Conservation (phyloP, 2,113 vertebrate species). For the Pseudolaguvia tuberculata region DNA sequence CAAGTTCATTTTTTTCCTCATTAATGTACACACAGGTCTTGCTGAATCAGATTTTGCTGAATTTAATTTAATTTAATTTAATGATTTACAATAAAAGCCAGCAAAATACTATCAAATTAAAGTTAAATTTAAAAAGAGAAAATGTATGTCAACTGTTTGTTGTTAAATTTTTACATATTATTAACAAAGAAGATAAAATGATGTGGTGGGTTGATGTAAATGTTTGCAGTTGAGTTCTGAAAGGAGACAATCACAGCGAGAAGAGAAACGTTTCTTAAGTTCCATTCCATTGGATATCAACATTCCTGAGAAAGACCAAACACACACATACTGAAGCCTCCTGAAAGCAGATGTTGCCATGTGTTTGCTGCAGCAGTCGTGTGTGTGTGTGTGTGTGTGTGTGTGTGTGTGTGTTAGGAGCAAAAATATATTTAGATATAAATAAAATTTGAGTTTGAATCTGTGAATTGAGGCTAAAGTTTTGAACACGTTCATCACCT, state of each 20-base stretch:
- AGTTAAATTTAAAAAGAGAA: too few species aligned
- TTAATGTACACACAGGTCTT: too few species aligned
- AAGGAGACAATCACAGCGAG: background rate
- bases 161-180: background rate
- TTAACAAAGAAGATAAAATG: background rate
- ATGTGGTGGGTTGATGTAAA: background rate
- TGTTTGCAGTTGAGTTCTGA: conserved; percentile 23
- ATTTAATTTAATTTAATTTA: too few species aligned
- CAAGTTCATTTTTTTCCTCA: too few species aligned
- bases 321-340: background rate
- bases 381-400: background rate
- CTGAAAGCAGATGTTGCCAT: background rate
- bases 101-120: too few species aligned
- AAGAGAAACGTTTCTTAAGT: conserved; percentile 5
- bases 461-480: background rate
- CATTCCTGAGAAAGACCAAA: conserved; percentile 37
- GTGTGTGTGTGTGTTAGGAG: background rate
- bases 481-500: too few species aligned
- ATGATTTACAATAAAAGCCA: too few species aligned
- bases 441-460: too few species aligned
- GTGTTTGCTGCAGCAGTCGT: too few species aligned
- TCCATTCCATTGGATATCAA: conserved; percentile 35
- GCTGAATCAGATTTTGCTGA: too few species aligned
- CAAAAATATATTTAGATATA: too few species aligned
- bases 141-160: background rate